Conservation (phyloP, 64 coral and sea anemone genomes). For the Montipora sp. region DNA sequence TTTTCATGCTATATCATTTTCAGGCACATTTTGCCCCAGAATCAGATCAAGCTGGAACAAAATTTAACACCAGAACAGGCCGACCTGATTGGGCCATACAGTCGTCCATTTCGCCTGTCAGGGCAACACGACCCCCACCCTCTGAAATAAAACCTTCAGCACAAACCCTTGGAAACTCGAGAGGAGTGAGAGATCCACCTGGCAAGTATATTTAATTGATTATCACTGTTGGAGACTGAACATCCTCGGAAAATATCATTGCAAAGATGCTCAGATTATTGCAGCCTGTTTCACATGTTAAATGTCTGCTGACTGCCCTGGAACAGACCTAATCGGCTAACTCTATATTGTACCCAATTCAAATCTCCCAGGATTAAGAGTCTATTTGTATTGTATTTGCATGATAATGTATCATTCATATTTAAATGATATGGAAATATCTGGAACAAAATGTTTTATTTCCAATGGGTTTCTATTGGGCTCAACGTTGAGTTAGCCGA, state of each 20-base stretch:
- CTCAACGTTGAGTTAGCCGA: too few species aligned
- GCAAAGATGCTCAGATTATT: too few species aligned
- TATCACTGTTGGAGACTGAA: background rate
- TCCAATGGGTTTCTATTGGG: too few species aligned
- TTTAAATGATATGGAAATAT: too few species aligned
- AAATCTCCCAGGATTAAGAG: too few species aligned
- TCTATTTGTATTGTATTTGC: too few species aligned
- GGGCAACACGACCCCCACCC: conserved; percentile 72
- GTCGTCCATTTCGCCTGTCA: conserved; percentile 65
- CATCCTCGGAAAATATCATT: background rate
- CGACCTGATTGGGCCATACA: conserved; percentile 89
- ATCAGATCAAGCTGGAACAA: conserved; percentile 66
- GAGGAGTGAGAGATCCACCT: conserved; percentile 67
- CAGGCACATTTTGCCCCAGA: conserved; percentile 81
- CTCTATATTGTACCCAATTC: too few species aligned
- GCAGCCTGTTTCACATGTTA: too few species aligned
- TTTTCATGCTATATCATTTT: background rate
- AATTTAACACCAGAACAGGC: conserved; percentile 73
- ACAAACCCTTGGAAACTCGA: conserved; percentile 50
- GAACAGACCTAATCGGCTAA: too few species aligned
- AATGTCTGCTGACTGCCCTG: too few species aligned
- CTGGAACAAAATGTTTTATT: too few species aligned
- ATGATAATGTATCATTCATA: too few species aligned
- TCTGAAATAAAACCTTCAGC: conserved; percentile 72
- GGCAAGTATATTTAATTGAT: conserved; percentile 21